These are phyloP conservation scores for Danionella cerebrum DNA, from an alignment of 2,113 vertebrate genomes.

Conservation along the genomic window DNA sequence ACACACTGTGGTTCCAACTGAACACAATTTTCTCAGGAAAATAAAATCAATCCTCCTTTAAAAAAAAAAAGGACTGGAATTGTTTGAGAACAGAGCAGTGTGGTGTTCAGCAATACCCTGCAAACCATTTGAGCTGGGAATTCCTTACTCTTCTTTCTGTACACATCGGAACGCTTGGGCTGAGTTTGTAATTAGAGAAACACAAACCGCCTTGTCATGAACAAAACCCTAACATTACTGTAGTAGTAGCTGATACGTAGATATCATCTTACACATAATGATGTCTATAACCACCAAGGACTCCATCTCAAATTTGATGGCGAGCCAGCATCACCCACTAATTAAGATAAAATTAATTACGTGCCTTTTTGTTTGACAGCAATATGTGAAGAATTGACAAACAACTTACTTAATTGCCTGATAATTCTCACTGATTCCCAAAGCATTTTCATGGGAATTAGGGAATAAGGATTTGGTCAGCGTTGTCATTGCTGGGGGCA, in stretches of 20 bases:
- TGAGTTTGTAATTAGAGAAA: constrained; percentile 38
- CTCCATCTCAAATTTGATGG: constrained; percentile 4
- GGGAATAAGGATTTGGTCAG: background rate
- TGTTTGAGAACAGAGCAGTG: constrained; percentile 20
- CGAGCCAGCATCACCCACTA: background rate
- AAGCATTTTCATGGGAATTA: background rate
- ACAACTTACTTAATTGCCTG: background rate
- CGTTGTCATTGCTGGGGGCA: too few relatives aligned
- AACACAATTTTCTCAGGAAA: constrained; percentile 40
- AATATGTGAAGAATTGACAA: constrained; percentile 10
- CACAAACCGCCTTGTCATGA: constrained; percentile 38
- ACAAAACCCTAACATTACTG: constrained; percentile 41
- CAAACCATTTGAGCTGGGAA: constrained; percentile 24
- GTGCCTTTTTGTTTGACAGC: background rate
- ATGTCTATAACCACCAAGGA: constrained; percentile 24
- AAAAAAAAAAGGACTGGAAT: constrained; percentile 33
- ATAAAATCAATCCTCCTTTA: constrained; percentile 39
- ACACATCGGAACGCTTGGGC: constrained; percentile 29
- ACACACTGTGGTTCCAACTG: constrained; percentile 34
- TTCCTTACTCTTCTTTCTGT: background rate
- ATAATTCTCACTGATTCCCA: background rate
- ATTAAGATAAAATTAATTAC: constrained; percentile 30
- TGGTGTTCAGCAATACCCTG: constrained; percentile 23
- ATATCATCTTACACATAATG: constrained; percentile 34
- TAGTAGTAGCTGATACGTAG: constrained; percentile 30